These are phyloP conservation scores for Archocentrus centrarchus DNA, from an alignment of 2,113 vertebrate species.

Conservation along the genomic window DNA sequence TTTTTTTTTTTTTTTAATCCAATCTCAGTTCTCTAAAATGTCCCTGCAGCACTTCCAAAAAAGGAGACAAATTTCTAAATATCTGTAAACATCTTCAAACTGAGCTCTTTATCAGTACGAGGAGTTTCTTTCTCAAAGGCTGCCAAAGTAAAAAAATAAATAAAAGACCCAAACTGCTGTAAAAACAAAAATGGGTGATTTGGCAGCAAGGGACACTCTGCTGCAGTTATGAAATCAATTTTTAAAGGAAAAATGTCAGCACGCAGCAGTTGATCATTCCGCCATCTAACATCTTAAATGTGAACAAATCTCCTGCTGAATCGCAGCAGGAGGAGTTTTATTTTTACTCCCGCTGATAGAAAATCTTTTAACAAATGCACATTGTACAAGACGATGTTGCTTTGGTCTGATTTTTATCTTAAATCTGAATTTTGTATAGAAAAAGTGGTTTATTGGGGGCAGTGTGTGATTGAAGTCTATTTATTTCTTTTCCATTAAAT, in stretches of 20 bases:
- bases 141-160: neutral
- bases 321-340: constrained; percentile 21
- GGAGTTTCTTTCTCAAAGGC: neutral
- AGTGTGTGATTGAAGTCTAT: neutral
- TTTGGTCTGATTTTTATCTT: neutral
- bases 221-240: neutral
- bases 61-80: neutral
- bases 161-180: neutral
- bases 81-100: neutral
- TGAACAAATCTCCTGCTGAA: constrained; percentile 10
- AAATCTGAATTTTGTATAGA: neutral
- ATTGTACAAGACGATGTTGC: neutral
- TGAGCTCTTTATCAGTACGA: constrained; percentile 14
- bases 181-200: constrained; percentile 15
- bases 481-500: neutral
- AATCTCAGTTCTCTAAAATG: neutral
- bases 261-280: constrained; percentile 21
- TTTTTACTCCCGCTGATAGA: constrained; percentile 11
- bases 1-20: neutral
- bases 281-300: constrained; percentile 3
- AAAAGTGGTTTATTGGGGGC: neutral
- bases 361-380: constrained; percentile 4
- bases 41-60: neutral
- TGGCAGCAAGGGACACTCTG: neutral
- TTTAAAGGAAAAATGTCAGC: constrained; percentile 32